Conservation (phyloP, 2,797 vertebrate species). For the Nothura maculosa region DNA sequence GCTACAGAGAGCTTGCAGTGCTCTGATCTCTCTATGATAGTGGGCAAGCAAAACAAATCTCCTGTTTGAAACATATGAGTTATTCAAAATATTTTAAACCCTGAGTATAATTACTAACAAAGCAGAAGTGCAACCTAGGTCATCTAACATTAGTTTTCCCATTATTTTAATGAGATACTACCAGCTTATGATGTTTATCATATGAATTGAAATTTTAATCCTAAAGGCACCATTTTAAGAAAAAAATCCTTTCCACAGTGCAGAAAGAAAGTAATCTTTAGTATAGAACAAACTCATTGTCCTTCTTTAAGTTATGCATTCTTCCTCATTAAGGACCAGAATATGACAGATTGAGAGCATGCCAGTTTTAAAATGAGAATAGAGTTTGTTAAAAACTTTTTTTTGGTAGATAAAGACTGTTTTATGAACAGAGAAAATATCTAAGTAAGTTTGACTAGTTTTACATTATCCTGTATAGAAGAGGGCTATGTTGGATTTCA, state of each 20-base stretch:
- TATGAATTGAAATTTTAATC: neutral
- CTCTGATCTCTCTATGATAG: neutral
- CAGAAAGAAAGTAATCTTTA: neutral
- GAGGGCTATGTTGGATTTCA: neutral
- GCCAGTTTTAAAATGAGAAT: neutral
- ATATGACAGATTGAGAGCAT: neutral
- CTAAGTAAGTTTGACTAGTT: neutral
- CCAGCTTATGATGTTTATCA: neutral
- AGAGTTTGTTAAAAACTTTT: neutral
- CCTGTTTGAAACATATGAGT: accelerated
- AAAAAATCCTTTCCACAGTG: neutral
- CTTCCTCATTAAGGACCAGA: neutral
- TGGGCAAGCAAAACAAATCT: neutral
- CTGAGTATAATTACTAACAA: neutral
- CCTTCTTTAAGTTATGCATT: neutral
- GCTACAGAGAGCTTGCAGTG: neutral
- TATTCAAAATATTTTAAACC: neutral
- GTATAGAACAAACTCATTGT: neutral
- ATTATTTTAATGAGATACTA: neutral
- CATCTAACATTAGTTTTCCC: neutral
- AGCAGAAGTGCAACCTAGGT: neutral
- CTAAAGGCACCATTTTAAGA: neutral
- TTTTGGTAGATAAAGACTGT: neutral
- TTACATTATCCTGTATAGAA: neutral
- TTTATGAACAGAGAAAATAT: neutral